Evolutionary conservation across 30 jellyfish, hydroid and myxozoan species (phyloP).

Genomic region (Turritopsis rubra): DNA sequence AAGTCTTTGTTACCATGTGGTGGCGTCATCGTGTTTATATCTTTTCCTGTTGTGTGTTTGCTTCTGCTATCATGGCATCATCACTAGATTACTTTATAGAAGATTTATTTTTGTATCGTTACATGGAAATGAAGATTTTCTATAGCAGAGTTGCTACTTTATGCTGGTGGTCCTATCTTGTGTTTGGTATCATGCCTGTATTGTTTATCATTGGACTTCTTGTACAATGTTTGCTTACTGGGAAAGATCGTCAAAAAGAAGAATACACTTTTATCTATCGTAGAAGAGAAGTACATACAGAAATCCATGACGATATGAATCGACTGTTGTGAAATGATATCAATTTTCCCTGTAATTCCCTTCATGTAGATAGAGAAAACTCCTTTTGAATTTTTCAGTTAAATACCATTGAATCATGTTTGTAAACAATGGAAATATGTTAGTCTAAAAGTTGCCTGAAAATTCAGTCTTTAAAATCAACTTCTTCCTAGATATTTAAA

Average conservation of each 20-base stretch:
- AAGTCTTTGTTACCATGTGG: constrained; percentile 88
- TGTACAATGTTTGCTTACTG: constrained; percentile 82
- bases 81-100: constrained; percentile 85
- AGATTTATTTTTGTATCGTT: constrained; percentile 60
- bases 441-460: no score
- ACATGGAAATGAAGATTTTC: constrained; percentile 70
- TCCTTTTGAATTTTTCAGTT: no score
- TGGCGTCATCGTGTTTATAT: constrained; percentile 87
- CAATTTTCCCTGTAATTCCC: background rate
- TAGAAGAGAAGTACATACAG: constrained; percentile 14
- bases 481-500: background rate
- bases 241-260: constrained; percentile 83
- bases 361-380: no score
- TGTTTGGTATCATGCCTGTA: constrained; percentile 65
- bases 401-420: no score
- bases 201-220: constrained; percentile 62
- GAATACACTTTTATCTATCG: constrained; percentile 62
- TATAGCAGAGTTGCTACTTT: constrained; percentile 67
- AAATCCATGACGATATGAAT: constrained; percentile 24
- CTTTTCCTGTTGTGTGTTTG: constrained; percentile 47
- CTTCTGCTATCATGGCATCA: constrained; percentile 70
- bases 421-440: no score
- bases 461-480: no score
- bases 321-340: constrained; percentile 11
- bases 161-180: constrained; percentile 88